A percentile compares a stretch with the other conserved stretches of the same genome.
phyloP scores from a whole-genome alignment of 1,140 invertebrate genomes.

The Drosophila kohkoa region DNA sequence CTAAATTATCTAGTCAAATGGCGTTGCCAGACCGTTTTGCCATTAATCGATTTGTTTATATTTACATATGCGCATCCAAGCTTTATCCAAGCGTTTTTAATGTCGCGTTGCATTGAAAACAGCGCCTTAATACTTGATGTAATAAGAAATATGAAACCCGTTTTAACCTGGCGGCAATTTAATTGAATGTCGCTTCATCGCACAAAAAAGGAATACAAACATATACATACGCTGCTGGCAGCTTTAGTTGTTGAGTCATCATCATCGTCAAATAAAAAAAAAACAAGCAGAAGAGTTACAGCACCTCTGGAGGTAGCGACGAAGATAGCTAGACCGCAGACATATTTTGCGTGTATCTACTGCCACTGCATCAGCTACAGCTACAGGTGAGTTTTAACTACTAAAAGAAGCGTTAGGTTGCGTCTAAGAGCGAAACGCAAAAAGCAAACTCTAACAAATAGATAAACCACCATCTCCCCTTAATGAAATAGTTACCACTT shows the following conservation, averaged over 20 bases:
- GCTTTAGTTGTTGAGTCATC: constrained; percentile 74
- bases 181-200: constrained; percentile 42
- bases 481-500: constrained; percentile 6
- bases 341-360: constrained; percentile 39
- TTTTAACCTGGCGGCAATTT: background rate
- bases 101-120: constrained; percentile 27
- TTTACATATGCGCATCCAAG: constrained; percentile 54
- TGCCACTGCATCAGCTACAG: constrained; percentile 22
- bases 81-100: constrained; percentile 31
- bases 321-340: constrained; percentile 43
- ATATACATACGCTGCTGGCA: constrained; percentile 37
- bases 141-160: background rate
- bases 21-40: constrained; percentile 22
- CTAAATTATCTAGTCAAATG: background rate
- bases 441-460: constrained; percentile 27
- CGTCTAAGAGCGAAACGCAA: constrained; percentile 31
- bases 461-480: constrained; percentile 42
- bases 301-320: constrained; percentile 40
- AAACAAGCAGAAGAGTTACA: constrained; percentile 28
- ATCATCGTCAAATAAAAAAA: constrained; percentile 31
- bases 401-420: constrained; percentile 59
- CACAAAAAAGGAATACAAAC: constrained; percentile 2
- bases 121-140: background rate
- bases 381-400: constrained; percentile 52
- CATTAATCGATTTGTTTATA: constrained; percentile 62